Evolutionary conservation across 1,140 invertebrate genomes (phyloP).

Genomic region (Matsumurasca onukii): DNA sequence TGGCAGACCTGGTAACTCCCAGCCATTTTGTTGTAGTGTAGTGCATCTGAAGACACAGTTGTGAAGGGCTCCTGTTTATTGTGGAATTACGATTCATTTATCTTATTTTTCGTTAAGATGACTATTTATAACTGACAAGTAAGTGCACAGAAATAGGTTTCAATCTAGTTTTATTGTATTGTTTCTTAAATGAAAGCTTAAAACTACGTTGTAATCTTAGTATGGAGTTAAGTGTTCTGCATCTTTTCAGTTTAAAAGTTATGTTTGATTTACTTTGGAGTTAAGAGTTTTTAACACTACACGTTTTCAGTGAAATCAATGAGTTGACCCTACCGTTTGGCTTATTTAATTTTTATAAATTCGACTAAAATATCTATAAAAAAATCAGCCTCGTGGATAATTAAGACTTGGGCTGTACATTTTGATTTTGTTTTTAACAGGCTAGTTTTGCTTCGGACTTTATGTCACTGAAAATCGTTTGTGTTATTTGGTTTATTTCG

Average conservation of each 20-base stretch:
- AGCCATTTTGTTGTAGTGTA: not conserved
- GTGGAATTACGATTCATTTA: not conserved
- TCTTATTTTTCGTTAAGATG: not conserved
- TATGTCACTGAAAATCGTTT: not conserved
- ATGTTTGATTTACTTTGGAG: not conserved
- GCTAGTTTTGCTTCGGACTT: not conserved
- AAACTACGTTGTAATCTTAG: not conserved
- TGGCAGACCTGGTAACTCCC: slow-evolving; percentile 25
- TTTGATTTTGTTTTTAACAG: not conserved
- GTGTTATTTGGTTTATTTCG: slow-evolving; percentile 6
- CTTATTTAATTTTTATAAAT: no score
- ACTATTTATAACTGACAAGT: slow-evolving; percentile 10
- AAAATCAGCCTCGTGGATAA: no score
- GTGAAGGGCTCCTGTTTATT: not conserved
- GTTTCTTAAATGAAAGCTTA: slow-evolving; percentile 1
- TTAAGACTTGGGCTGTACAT: not conserved
- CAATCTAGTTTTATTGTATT: not conserved
- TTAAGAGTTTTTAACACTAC: slow-evolving; percentile 6
- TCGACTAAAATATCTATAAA: no score
- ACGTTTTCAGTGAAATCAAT: not conserved
- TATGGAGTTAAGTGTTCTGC: slow-evolving; percentile 22
- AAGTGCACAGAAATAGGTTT: slow-evolving; percentile 13
- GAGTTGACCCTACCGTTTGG: not conserved
- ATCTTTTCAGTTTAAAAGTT: slow-evolving; percentile 11
- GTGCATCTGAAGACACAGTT: slow-evolving; percentile 1